phyloP scores from a whole-genome alignment of 2,113 vertebrate species.

The Paramormyrops kingsleyae region DNA sequence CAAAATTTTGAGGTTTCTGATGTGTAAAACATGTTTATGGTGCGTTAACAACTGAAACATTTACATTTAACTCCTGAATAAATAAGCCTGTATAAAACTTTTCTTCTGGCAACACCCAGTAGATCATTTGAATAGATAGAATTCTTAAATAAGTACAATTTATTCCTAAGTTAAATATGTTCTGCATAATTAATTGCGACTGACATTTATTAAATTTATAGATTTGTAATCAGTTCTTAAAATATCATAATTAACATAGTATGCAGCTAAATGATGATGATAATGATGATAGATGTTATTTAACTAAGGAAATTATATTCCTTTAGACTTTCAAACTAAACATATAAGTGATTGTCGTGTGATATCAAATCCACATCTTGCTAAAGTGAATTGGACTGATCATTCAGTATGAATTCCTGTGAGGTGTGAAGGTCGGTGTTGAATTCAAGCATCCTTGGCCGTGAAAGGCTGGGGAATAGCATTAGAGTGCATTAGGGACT shows the following conservation, averaged over 20 bases:
- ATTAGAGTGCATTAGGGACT: not conserved
- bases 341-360: not conserved
- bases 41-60: not conserved
- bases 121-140: not conserved
- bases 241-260: not conserved
- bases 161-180: not conserved
- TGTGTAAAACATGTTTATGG: not conserved
- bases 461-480: not conserved
- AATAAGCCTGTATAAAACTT: not conserved
- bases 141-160: not conserved
- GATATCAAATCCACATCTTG: not conserved
- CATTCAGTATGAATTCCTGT: not conserved
- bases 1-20: not conserved
- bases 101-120: not conserved
- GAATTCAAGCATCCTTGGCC: not conserved
- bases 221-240: not conserved
- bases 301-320: not conserved
- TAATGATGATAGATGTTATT: not conserved
- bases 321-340: not conserved
- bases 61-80: not conserved
- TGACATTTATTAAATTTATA: not conserved
- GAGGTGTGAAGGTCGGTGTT: not conserved
- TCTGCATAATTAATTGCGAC: not conserved
- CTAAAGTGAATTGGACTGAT: not conserved
- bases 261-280: not conserved